phyloP scores from a whole-genome alignment of 1,140 invertebrate species.

The Drosophila ogumai region DNA sequence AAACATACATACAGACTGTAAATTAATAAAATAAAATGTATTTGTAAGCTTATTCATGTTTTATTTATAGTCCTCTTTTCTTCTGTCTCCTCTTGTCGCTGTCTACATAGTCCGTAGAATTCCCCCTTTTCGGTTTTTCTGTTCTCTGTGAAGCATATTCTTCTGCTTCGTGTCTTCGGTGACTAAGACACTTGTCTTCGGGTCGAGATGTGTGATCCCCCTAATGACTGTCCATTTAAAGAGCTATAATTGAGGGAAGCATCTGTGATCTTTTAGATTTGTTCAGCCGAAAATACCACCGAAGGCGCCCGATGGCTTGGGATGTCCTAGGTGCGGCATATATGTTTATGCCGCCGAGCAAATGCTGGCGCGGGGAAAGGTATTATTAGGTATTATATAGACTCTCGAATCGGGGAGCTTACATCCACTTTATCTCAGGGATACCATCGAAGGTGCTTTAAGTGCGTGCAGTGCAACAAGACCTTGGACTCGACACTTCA shows the following conservation, averaged over 20 bases:
- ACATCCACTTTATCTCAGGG: constrained; percentile 86
- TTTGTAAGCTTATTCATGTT: constrained; percentile 44
- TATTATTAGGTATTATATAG: not conserved
- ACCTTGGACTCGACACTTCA: constrained; percentile 97
- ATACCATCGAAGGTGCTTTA: constrained; percentile 98
- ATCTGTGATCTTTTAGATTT: constrained; percentile 44
- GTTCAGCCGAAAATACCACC: constrained; percentile 44
- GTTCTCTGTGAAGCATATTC: constrained; percentile 31
- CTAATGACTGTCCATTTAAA: constrained; percentile 23
- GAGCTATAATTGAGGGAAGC: constrained; percentile 40
- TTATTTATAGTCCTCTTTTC: constrained; percentile 29
- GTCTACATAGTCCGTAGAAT: constrained; percentile 30
- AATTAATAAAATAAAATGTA: constrained; percentile 67
- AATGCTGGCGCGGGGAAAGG: constrained; percentile 93
- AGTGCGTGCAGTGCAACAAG: constrained; percentile 96
- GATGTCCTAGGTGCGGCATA: constrained; percentile 95
- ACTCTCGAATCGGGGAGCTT: not conserved
- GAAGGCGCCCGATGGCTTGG: constrained; percentile 91
- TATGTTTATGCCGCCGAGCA: constrained; percentile 97
- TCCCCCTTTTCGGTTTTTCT: constrained; percentile 21
- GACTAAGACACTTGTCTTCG: constrained; percentile 29
- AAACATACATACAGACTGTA: constrained; percentile 49
- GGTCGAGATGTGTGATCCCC: constrained; percentile 13
- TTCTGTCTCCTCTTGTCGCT: constrained; percentile 17
- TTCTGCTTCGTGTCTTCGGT: constrained; percentile 7